Evolutionary conservation across 2,797 vertebrate genomes (phyloP).

Genomic region (Megalops cyprinoides): DNA sequence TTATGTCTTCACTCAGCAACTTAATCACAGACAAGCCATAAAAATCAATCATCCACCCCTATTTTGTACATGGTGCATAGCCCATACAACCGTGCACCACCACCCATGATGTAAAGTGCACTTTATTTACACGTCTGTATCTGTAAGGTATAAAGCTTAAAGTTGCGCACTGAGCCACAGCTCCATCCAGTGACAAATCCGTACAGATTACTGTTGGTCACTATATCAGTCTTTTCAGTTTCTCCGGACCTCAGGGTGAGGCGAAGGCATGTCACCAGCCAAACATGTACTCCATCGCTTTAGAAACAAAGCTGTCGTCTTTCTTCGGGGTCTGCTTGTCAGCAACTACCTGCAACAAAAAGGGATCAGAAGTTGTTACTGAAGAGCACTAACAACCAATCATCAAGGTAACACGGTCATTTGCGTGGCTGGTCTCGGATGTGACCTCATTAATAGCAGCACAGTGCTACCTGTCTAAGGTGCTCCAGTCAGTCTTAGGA

Average conservation of each 20-base stretch:
- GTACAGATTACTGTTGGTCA: conserved; percentile 2
- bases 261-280: conserved; percentile 86
- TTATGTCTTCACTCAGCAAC: conserved; percentile 10
- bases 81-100: background rate
- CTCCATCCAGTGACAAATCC: background rate
- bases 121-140: background rate
- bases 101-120: conserved; percentile 40
- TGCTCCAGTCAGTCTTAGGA: too few species aligned
- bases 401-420: too few species aligned
- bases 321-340: conserved; percentile 92
- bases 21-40: conserved; percentile 8
- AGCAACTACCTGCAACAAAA: conserved; percentile 80
- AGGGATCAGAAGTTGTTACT: background rate
- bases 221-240: background rate
- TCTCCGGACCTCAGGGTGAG: background rate
- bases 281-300: conserved; percentile 97
- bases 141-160: background rate
- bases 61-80: background rate
- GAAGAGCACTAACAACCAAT: too few species aligned
- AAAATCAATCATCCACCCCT: conserved; percentile 16
- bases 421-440: background rate
- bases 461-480: too few species aligned
- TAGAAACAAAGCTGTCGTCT: conserved; percentile 91
- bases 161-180: background rate
- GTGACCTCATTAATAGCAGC: background rate